Conservation (phyloP, 2,113 vertebrate species). For the Gallinago jamesoni region DNA sequence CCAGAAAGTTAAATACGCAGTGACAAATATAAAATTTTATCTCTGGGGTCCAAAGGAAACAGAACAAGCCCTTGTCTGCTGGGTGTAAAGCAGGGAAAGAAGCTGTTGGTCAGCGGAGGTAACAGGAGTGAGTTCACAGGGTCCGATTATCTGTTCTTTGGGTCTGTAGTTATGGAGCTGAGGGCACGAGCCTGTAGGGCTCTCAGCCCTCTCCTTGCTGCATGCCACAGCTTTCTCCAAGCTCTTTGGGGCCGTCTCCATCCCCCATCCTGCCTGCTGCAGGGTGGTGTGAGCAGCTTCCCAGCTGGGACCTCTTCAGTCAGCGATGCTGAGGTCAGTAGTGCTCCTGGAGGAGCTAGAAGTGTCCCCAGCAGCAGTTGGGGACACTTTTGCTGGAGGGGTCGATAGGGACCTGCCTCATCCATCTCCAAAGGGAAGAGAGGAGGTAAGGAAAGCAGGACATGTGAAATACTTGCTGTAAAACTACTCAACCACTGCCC, state of each 20-base stretch:
- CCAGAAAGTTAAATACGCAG: not conserved
- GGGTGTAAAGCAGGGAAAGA: not conserved
- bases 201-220: not conserved
- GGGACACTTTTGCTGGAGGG: not conserved
- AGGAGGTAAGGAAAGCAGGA: not conserved
- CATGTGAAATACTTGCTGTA: not conserved
- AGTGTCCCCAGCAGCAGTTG: rapidly evolving
- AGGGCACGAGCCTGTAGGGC: rapidly evolving
- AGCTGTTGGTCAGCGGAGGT: not conserved
- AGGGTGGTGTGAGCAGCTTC: not conserved
- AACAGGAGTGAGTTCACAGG: not conserved
- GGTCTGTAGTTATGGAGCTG: not conserved
- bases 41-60: not conserved
- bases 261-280: not conserved
- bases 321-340: rapidly evolving
- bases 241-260: rapidly evolving
- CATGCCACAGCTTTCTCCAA: not conserved
- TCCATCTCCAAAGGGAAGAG: not conserved
- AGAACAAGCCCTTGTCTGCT: not conserved
- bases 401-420: not conserved
- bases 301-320: not conserved
- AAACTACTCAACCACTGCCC: not conserved
- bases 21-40: not conserved
- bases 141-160: not conserved
- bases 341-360: not conserved